Percentiles rank a stretch among this genome's conserved stretches.
phyloP scores from a whole-genome alignment of 53 echinoderm and acorn worm genomes.

The Paracentrotus lividus region DNA sequence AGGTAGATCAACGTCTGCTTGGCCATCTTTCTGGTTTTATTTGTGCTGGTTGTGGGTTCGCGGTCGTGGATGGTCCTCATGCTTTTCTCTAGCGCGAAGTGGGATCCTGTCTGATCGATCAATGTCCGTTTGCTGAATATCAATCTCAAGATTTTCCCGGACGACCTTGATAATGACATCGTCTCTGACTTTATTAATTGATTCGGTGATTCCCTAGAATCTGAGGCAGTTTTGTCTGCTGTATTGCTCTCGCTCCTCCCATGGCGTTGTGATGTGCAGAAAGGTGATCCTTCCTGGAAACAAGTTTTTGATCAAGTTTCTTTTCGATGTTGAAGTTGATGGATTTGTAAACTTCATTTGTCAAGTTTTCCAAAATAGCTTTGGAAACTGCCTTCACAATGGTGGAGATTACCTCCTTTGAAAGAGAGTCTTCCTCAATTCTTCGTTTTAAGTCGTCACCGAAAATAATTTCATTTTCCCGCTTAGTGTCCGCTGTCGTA shows the following conservation, averaged over 20 bases:
- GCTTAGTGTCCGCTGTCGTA: background rate
- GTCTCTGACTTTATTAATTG: conserved; percentile 35
- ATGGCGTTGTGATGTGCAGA: background rate
- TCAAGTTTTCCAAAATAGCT: background rate
- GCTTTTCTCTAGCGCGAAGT: background rate
- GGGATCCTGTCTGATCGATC: conserved; percentile 52
- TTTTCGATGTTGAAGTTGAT: background rate
- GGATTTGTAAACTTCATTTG: background rate
- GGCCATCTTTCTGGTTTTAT: background rate
- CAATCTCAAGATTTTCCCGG: conserved; percentile 36
- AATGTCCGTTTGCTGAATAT: conserved; percentile 51
- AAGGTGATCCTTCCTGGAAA: background rate
- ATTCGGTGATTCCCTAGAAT: conserved; percentile 53
- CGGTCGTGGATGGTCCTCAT: background rate
- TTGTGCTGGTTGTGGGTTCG: background rate
- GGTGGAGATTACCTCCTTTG: background rate
- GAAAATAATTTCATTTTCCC: background rate
- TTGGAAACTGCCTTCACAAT: background rate
- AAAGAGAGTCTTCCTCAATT: background rate
- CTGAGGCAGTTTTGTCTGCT: conserved; percentile 53
- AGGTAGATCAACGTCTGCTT: background rate
- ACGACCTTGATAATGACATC: conserved; percentile 39
- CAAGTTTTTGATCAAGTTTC: background rate
- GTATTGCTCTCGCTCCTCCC: conserved; percentile 56
- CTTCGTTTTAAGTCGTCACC: background rate